Conservation (phyloP, 2,797 vertebrate genomes). For the Uromys caudimaculatus region DNA sequence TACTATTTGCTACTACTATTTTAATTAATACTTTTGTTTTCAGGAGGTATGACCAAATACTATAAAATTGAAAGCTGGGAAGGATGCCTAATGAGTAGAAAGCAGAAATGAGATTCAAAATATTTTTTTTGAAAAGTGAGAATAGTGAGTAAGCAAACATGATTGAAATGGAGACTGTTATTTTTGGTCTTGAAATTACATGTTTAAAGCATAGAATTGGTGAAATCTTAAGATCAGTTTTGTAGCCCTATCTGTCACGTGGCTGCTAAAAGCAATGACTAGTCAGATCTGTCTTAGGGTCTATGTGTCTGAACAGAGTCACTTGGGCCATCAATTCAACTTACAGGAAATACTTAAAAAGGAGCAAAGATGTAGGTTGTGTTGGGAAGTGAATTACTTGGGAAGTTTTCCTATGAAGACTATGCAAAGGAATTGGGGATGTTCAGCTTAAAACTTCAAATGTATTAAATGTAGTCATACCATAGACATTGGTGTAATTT, state of each 20-base stretch:
- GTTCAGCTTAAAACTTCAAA: background rate
- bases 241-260: background rate
- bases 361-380: background rate
- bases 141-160: slow-evolving; percentile 33
- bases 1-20: background rate
- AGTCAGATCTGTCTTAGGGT: background rate
- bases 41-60: slow-evolving; percentile 53
- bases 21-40: slow-evolving; percentile 49
- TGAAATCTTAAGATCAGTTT: slow-evolving; percentile 28
- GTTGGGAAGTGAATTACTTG: slow-evolving; percentile 30
- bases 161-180: slow-evolving; percentile 57
- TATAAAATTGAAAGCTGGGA: slow-evolving; percentile 52
- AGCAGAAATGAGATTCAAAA: slow-evolving; percentile 55
- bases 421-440: background rate
- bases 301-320: background rate
- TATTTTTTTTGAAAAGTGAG: slow-evolving; percentile 50
- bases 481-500: background rate
- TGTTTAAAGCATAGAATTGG: slow-evolving; percentile 20
- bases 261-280: slow-evolving; percentile 30
- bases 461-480: background rate
- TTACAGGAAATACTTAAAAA: slow-evolving; percentile 5
- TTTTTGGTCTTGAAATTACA: slow-evolving; percentile 55
- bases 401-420: background rate
- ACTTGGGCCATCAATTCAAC: slow-evolving; percentile 21
- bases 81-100: slow-evolving; percentile 59